Conservation (phyloP, 2,113 vertebrate species). For the Platichthys stellatus region DNA sequence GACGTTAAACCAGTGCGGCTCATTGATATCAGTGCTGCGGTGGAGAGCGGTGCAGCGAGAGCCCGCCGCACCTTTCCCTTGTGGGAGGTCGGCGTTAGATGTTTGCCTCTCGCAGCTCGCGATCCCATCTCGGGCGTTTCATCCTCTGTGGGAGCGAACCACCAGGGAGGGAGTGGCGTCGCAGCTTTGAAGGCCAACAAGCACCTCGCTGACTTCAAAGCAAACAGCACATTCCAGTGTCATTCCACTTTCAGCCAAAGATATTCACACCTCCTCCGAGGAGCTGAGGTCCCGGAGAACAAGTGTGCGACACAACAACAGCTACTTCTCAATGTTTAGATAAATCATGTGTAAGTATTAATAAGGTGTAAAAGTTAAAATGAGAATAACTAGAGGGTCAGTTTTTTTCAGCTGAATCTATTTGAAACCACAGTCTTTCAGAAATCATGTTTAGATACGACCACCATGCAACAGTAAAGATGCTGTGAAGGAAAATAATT, state of each 20-base stretch:
- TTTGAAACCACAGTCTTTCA: not conserved
- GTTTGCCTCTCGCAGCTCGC: conserved; percentile 26
- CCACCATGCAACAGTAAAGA: not conserved
- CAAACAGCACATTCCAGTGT: conserved; percentile 36
- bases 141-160: conserved; percentile 54
- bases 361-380: not conserved
- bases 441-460: not conserved
- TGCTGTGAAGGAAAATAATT: not conserved
- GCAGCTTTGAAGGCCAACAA: conserved; percentile 62
- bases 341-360: not conserved
- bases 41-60: not conserved
- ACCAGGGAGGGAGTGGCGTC: conserved; percentile 14
- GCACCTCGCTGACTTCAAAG: conserved; percentile 69
- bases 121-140: conserved; percentile 57
- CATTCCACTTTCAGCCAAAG: conserved; percentile 21
- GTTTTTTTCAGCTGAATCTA: not conserved
- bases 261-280: conserved; percentile 25
- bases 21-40: not conserved
- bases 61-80: conserved; percentile 33
- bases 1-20: not conserved
- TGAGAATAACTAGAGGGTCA: not conserved
- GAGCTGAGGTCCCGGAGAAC: conserved; percentile 4
- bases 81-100: conserved; percentile 53
- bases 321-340: not conserved
- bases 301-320: not conserved